phyloP scores from a whole-genome alignment of 2,888 invertebrate species.

The Epistrophella euchroma region DNA sequence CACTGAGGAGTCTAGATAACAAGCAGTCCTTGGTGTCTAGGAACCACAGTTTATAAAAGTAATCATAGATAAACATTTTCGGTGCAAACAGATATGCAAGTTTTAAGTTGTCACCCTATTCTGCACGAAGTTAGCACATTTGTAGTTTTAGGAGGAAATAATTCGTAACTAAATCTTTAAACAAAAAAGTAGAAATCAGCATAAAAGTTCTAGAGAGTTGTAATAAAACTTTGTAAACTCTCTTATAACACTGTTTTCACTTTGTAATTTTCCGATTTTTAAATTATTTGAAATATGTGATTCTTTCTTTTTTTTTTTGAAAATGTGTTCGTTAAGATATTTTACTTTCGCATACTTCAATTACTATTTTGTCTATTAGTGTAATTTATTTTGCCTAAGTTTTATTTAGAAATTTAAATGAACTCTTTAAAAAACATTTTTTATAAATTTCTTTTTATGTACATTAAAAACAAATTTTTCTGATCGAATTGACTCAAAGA shows the following conservation, averaged over 20 bases:
- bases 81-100: not conserved
- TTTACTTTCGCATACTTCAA: not conserved
- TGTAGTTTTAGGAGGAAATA: too few species aligned
- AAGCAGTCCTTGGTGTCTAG: not conserved
- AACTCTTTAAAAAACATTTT: conserved; percentile 36
- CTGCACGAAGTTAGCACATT: not conserved
- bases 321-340: not conserved
- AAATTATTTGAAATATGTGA: not conserved
- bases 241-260: not conserved
- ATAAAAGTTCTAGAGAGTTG: too few species aligned
- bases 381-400: not conserved
- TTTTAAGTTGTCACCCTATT: not conserved
- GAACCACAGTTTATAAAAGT: not conserved
- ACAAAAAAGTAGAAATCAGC: too few species aligned
- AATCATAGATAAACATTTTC: not conserved
- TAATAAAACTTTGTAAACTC: too few species aligned
- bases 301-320: not conserved
- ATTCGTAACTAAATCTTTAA: too few species aligned
- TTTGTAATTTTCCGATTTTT: not conserved
- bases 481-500: conserved; percentile 69
- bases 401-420: not conserved
- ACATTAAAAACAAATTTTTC: conserved; percentile 8
- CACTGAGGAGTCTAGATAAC: not conserved
- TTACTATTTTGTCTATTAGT: not conserved
- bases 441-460: conserved; percentile 27